These are phyloP conservation scores for Callinectes sapidus DNA, from an alignment of 2,888 invertebrate genomes.

Conservation along the genomic window DNA sequence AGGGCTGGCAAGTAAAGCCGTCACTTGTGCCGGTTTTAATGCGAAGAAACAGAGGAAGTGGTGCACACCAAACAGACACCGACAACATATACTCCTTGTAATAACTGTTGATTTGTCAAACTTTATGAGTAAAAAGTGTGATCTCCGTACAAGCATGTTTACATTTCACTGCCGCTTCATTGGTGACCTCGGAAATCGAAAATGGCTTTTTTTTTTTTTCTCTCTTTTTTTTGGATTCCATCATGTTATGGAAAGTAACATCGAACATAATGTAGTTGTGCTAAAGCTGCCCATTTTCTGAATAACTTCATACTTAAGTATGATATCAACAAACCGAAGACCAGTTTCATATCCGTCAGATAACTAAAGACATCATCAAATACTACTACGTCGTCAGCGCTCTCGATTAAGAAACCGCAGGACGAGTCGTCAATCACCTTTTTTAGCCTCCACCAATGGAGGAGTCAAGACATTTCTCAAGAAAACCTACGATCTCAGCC, in stretches of 20 bases:
- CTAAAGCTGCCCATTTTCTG: not conserved
- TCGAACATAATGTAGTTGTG: too few relatives aligned
- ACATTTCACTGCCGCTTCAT: not conserved
- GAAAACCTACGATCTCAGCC: not conserved
- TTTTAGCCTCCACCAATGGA: not conserved
- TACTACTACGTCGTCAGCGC: not conserved
- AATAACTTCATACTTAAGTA: not conserved
- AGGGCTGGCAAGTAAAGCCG: too few relatives aligned
- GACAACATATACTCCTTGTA: not conserved
- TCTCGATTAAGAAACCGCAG: slow-evolving; percentile 1
- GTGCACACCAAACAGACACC: not conserved
- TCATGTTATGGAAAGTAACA: not conserved
- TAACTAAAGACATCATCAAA: not conserved
- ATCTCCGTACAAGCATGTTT: not conserved
- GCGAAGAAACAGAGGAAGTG: not conserved
- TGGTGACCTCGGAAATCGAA: not conserved
- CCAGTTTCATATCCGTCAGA: slow-evolving; percentile 8
- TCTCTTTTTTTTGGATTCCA: too few relatives aligned
- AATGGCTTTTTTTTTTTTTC: not conserved
- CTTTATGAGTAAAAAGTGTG: not conserved
- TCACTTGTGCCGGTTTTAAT: too few relatives aligned
- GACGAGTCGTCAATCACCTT: not conserved
- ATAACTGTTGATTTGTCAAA: not conserved
- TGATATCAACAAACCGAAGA: not conserved
- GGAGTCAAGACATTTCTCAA: slow-evolving; percentile 5